Evolutionary conservation across 2,113 vertebrate species (phyloP).

Genomic region (Cromileptes altivelis): DNA sequence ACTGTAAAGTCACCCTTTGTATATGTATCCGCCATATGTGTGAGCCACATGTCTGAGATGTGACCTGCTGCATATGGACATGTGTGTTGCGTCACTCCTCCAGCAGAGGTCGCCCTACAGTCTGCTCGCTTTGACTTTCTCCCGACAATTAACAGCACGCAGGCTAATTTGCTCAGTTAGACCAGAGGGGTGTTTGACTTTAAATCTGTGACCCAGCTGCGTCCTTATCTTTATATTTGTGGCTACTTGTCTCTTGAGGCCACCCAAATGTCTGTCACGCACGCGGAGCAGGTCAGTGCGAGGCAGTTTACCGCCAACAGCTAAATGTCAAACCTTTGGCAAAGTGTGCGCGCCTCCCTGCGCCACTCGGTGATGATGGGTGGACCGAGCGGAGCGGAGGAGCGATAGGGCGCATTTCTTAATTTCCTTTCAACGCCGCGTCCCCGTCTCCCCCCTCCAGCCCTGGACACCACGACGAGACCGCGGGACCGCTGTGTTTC

Average conservation of each 20-base stretch:
- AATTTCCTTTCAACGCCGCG: slow-evolving; percentile 62
- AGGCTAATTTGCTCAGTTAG: slow-evolving; percentile 47
- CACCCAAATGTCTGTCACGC: background rate
- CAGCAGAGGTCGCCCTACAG: slow-evolving; percentile 73
- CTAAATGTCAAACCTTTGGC: slow-evolving; percentile 61
- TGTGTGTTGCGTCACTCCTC: background rate
- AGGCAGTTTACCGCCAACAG: slow-evolving; percentile 5
- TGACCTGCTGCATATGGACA: background rate
- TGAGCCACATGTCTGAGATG: background rate
- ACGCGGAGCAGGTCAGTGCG: background rate
- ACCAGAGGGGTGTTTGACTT: slow-evolving; percentile 9
- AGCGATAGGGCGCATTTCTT: slow-evolving; percentile 76
- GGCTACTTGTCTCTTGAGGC: background rate
- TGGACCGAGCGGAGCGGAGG: slow-evolving; percentile 71
- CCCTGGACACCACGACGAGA: slow-evolving; percentile 72
- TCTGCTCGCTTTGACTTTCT: slow-evolving; percentile 11
- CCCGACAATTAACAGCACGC: slow-evolving; percentile 42
- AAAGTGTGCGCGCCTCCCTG: slow-evolving; percentile 64
- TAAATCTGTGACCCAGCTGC: background rate
- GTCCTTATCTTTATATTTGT: background rate
- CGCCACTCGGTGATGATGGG: slow-evolving; percentile 77
- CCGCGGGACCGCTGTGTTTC: slow-evolving; percentile 63
- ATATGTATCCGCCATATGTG: background rate
- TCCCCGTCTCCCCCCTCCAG: slow-evolving; percentile 35
- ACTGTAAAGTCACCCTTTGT: background rate